Evolutionary conservation across 2,113 vertebrate genomes (phyloP).

Genomic region (Salminus brasiliensis): DNA sequence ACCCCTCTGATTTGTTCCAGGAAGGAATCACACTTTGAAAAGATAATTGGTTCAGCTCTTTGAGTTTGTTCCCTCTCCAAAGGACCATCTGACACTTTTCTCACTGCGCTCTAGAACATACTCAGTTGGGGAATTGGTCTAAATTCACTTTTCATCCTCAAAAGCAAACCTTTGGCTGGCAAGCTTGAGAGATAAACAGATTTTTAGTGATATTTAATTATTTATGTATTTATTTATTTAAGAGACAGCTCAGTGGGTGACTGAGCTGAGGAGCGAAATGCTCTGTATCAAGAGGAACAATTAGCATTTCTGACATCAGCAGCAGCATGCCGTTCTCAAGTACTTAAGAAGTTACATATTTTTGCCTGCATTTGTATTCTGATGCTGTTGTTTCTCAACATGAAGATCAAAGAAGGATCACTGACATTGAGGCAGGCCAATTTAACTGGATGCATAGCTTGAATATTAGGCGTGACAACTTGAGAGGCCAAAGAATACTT

Average conservation of each 20-base stretch:
- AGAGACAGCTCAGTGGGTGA: neutral
- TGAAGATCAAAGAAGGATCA: no score
- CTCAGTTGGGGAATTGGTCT: constrained; percentile 20
- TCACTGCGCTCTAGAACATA: constrained; percentile 24
- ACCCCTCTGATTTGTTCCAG: constrained; percentile 49
- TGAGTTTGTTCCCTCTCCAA: constrained; percentile 29
- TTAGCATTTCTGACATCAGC: neutral
- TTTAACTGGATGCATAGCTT: accelerated
- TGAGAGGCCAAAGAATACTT: no score
- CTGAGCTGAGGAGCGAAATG: neutral
- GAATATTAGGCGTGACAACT: no score
- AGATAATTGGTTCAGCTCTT: constrained; percentile 49
- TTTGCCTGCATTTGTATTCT: no score
- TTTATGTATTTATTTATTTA: constrained; percentile 20
- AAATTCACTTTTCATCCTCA: constrained; percentile 2
- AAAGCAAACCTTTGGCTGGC: constrained; percentile 23
- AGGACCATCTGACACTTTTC: constrained; percentile 18
- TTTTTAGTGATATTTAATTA: constrained; percentile 29
- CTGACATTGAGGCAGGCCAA: no score
- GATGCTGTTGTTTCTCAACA: no score
- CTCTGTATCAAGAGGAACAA: neutral
- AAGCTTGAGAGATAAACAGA: constrained; percentile 30
- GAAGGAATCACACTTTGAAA: constrained; percentile 49
- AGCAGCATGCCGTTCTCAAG: neutral
- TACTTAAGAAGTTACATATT: no score